Conservation (phyloP, 2,888 invertebrate genomes). For the Itoplectis maculator region DNA sequence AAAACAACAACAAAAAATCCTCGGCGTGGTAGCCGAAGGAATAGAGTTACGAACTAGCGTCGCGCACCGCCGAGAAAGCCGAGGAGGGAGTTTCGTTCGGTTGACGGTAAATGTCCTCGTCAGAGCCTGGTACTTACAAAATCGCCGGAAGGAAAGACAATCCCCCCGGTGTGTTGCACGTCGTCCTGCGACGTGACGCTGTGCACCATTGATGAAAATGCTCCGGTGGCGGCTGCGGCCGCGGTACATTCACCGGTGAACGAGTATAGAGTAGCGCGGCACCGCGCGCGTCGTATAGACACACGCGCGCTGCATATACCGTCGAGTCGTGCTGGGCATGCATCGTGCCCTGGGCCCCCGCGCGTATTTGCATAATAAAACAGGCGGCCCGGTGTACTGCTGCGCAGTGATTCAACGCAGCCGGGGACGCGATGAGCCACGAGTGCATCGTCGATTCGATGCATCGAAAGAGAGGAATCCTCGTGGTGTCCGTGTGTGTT, state of each 20-base stretch:
- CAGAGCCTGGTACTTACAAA: slow-evolving; percentile 37
- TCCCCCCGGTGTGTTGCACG: slow-evolving; percentile 55
- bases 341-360: slow-evolving; percentile 66
- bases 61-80: not conserved
- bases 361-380: slow-evolving; percentile 81
- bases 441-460: slow-evolving; percentile 61
- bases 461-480: slow-evolving; percentile 39
- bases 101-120: slow-evolving; percentile 48
- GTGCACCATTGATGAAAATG: slow-evolving; percentile 64
- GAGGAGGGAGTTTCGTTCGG: not conserved
- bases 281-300: slow-evolving; percentile 19
- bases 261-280: slow-evolving; percentile 27
- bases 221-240: slow-evolving; percentile 21
- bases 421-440: slow-evolving; percentile 57
- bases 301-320: slow-evolving; percentile 44
- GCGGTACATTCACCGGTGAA: slow-evolving; percentile 53
- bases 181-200: slow-evolving; percentile 46
- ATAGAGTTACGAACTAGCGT: not conserved
- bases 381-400: slow-evolving; percentile 69
- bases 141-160: slow-evolving; percentile 65
- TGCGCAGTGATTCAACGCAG: slow-evolving; percentile 67
- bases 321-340: slow-evolving; percentile 65
- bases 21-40: not conserved
- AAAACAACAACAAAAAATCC: not conserved
- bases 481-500: slow-evolving; percentile 19